phyloP scores from a whole-genome alignment of 2,888 invertebrate genomes.

The Morpho deidamia region DNA sequence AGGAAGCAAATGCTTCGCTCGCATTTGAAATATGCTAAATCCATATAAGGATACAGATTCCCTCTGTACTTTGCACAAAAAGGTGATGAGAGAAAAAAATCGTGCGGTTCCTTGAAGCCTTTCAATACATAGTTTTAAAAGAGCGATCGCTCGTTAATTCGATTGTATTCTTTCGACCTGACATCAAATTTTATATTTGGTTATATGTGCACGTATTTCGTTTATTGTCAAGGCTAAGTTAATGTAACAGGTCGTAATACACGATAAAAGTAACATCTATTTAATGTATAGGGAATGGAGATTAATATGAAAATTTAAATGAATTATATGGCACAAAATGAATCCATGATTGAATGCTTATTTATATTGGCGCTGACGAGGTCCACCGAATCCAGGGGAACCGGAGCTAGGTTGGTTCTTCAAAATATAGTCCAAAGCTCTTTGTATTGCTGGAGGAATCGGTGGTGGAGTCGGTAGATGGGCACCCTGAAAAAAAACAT shows the following conservation, averaged over 20 bases:
- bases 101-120: not conserved
- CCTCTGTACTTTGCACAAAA: too few species aligned
- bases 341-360: not conserved
- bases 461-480: slow-evolving; percentile 91
- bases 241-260: not conserved
- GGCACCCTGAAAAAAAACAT: slow-evolving; percentile 71
- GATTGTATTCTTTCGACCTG: not conserved
- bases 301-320: too few species aligned
- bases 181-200: slow-evolving; percentile 1
- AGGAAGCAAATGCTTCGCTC: too few species aligned
- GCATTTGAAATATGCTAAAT: too few species aligned
- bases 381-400: slow-evolving; percentile 34
- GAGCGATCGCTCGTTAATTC: not conserved
- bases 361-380: not conserved
- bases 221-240: slow-evolving; percentile 4
- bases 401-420: slow-evolving; percentile 73
- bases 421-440: slow-evolving; percentile 79
- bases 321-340: too few species aligned
- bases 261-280: not conserved
- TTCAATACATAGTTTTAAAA: not conserved
- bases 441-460: slow-evolving; percentile 85
- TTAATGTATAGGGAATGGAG: not conserved
- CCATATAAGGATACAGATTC: too few species aligned
- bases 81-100: too few species aligned
- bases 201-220: slow-evolving; percentile 1